phyloP scores from a whole-genome alignment of 1,140 invertebrate genomes.

The Ctenoplectra terminalis region DNA sequence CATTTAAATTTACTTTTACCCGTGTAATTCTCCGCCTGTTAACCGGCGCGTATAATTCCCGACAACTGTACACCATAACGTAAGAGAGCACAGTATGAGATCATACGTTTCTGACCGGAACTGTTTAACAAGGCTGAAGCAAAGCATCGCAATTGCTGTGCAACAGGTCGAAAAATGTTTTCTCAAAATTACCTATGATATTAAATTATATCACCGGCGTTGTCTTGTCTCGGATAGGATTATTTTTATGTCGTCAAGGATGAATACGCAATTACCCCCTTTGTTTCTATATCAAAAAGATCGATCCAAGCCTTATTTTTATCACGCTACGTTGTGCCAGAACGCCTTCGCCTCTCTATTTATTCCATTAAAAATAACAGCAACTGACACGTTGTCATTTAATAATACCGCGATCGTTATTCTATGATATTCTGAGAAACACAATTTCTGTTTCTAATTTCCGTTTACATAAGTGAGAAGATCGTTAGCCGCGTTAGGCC shows the following conservation, averaged over 20 bases:
- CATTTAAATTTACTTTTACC: slow-evolving; percentile 60
- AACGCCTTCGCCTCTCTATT: neutral
- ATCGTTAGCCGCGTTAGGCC: neutral
- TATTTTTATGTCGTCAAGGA: slow-evolving; percentile 42
- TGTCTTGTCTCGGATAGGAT: neutral
- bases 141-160: slow-evolving; percentile 1
- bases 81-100: neutral
- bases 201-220: slow-evolving; percentile 16
- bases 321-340: slow-evolving; percentile 5
- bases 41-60: slow-evolving; percentile 13
- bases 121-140: neutral
- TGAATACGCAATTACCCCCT: slow-evolving; percentile 39
- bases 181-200: slow-evolving; percentile 10
- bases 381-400: slow-evolving; percentile 2
- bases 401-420: slow-evolving; percentile 36
- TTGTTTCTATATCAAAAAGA: slow-evolving; percentile 33
- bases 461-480: neutral
- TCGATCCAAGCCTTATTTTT: slow-evolving; percentile 45
- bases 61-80: neutral
- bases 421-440: neutral
- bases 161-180: neutral
- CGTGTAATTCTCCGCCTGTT: slow-evolving; percentile 25
- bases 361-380: slow-evolving; percentile 35
- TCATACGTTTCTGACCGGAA: slow-evolving; percentile 1
- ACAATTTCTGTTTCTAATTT: neutral